Evolutionary conservation across 2,888 invertebrate species (phyloP), one percentile per base, ranked within the genome.

Genomic region (Poecilus cupreus): DNA sequence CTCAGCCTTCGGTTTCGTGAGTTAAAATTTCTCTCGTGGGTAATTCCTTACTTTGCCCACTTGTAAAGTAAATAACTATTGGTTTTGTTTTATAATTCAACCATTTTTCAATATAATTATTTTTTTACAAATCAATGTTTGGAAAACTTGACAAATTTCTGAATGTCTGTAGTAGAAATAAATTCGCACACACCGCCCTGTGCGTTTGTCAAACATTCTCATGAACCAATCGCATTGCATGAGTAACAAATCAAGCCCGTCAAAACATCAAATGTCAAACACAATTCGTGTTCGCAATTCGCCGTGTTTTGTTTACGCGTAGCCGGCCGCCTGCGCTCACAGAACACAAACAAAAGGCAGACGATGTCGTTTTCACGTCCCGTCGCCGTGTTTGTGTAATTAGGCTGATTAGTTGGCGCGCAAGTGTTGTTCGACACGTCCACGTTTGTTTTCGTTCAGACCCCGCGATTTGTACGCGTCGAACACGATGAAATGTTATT

Each of bases 321-420:
- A 49, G 49, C 32, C 10, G 24, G 60, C 32, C 60, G 60, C 11
- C 51, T 51, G 51, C 51, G 51, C 8, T 49, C n/a, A 1, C n/a
- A 39, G 49, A 46, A 46, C 18, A 60, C 24, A 60, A 60, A 60
- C 60, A 60, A 60, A 57, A 60, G 60, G 11, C 60, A 60, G 32
- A 60, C 60, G 32, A 60, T n/a, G 60, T 60, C 60, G 60, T 60
- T 60, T 60, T 60, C 60, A 60, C 60, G 60, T 60, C 24, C 60
- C 24, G 10, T 24, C 60, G 60, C 11, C 32, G 60, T 60, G 60
- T 60, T 60, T 60, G 60, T 26, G 60, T 60, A 60, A 60, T 60
- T 60, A 32, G 60, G 4, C 60, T 60, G 24, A 60, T 60, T 60
- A 60, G 60, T 60, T 32, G 24, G 6, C 32, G 60, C 32, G n/a